Percentiles rank a stretch among this genome's conserved stretches.
These are phyloP conservation scores for Alcedo atthis DNA, from an alignment of 2,797 vertebrate genomes.

Conservation along the genomic window DNA sequence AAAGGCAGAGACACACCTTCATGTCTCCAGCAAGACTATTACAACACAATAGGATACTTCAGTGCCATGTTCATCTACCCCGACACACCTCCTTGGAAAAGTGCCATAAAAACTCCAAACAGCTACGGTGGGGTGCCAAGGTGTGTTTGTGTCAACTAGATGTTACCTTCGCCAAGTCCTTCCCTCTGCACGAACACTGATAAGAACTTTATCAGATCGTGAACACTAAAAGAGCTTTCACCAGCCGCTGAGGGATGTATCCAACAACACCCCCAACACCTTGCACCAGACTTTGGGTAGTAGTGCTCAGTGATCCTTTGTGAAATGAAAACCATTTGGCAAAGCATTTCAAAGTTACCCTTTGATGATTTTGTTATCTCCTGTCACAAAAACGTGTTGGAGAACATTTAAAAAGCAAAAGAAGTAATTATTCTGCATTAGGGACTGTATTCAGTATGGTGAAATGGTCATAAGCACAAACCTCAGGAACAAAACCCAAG, in stretches of 20 bases:
- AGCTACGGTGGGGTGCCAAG: background rate
- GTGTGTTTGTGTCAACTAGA: background rate
- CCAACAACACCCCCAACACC: background rate
- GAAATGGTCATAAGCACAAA: background rate
- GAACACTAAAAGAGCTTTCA: background rate
- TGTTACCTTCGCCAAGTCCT: background rate
- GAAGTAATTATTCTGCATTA: background rate
- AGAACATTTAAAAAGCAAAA: background rate
- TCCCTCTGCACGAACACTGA: background rate
- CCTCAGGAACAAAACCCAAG: background rate
- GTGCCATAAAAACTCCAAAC: background rate
- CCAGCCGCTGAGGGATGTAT: background rate
- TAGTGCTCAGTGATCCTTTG: background rate
- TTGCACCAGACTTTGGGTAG: background rate
- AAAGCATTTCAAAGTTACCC: background rate
- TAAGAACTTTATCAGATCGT: background rate
- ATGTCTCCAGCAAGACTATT: slow-evolving; percentile 20
- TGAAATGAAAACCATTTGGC: background rate
- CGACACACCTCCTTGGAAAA: slow-evolving; percentile 69
- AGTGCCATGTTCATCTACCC: background rate
- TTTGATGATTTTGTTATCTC: fast-evolving
- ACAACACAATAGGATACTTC: slow-evolving; percentile 43
- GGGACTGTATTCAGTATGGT: background rate
- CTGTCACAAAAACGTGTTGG: background rate
- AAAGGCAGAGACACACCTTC: slow-evolving; percentile 70